Evolutionary conservation across 2,888 invertebrate genomes (phyloP).

Genomic region (Rutpela maculata): DNA sequence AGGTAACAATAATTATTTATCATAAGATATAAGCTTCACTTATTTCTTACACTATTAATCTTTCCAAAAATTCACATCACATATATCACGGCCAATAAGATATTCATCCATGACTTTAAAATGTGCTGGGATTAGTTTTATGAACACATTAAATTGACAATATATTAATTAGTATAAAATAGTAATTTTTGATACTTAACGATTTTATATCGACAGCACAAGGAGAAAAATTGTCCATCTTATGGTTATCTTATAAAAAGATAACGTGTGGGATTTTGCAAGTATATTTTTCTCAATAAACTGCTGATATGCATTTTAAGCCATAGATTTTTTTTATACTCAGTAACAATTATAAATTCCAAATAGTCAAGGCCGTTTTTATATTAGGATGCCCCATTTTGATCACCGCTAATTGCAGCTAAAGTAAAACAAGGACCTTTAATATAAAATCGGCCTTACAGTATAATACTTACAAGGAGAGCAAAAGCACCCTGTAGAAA

Average conservation of each 20-base stretch:
- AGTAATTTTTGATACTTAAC: constrained; percentile 14
- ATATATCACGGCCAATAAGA: constrained; percentile 59
- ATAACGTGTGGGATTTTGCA: not conserved
- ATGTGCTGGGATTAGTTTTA: constrained; percentile 55
- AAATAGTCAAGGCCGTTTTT: not conserved
- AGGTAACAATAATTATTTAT: constrained; percentile 50
- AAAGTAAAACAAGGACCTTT: not conserved
- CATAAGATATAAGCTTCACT: constrained; percentile 50
- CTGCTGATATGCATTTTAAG: constrained; percentile 38
- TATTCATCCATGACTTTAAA: constrained; percentile 55
- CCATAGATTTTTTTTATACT: constrained; percentile 20
- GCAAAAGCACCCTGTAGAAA: constrained; percentile 24
- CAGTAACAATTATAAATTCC: constrained; percentile 27
- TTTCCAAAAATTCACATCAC: constrained; percentile 52
- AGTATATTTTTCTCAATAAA: constrained; percentile 36
- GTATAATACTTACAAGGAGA: constrained; percentile 24
- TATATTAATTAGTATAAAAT: constrained; percentile 51
- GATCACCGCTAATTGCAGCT: not conserved
- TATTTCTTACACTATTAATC: constrained; percentile 36
- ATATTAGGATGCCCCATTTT: not conserved
- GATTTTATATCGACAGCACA: constrained; percentile 31
- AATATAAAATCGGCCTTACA: constrained; percentile 15
- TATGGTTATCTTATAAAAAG: not conserved
- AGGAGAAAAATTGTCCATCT: constrained; percentile 19
- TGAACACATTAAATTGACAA: constrained; percentile 73